A percentile compares a stretch with the other conserved stretches of the same genome.
Evolutionary conservation across 1,140 invertebrate species (phyloP).

Genomic region (Brachionus rotundiformis): DNA sequence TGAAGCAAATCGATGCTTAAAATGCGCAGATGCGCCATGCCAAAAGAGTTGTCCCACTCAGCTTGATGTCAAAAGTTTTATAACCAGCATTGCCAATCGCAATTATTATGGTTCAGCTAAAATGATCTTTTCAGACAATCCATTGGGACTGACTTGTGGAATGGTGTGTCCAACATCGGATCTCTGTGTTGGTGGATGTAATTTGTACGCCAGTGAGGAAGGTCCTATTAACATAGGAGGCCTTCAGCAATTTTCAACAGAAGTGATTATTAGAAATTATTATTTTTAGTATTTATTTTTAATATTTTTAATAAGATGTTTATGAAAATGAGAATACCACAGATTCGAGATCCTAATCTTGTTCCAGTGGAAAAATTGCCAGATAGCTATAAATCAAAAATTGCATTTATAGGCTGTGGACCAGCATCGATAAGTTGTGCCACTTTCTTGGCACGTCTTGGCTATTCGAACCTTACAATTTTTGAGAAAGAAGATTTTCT

Average conservation of each 20-base stretch:
- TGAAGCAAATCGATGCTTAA: slow-evolving; percentile 85
- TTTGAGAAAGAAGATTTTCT: slow-evolving; percentile 84
- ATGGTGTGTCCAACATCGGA: slow-evolving; percentile 99
- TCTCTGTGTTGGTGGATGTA: slow-evolving; percentile 94
- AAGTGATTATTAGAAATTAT: slow-evolving; percentile 68
- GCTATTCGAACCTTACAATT: slow-evolving; percentile 85
- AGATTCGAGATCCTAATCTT: slow-evolving; percentile 74
- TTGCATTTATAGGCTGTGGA: slow-evolving; percentile 88
- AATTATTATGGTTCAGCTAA: slow-evolving; percentile 98
- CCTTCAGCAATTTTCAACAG: slow-evolving; percentile 93
- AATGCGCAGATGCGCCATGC: slow-evolving; percentile 94
- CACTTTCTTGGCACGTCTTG: slow-evolving; percentile 86
- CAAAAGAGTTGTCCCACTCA: slow-evolving; percentile 98
- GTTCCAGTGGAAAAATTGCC: slow-evolving; percentile 63
- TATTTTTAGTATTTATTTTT: too few relatives aligned
- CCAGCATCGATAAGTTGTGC: slow-evolving; percentile 95
- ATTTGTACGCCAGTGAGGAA: slow-evolving; percentile 89
- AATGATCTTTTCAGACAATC: slow-evolving; percentile 93
- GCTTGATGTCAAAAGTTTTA: slow-evolving; percentile 93
- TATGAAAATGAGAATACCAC: slow-evolving; percentile 86
- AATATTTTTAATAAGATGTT: slow-evolving; percentile 80
- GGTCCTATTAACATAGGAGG: slow-evolving; percentile 97
- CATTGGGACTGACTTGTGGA: slow-evolving; percentile 88
- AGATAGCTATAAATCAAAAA: slow-evolving; percentile 72
- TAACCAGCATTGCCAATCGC: slow-evolving; percentile 92